Conservation (phyloP, 2,888 invertebrate species). For the Camponotus fellah region DNA sequence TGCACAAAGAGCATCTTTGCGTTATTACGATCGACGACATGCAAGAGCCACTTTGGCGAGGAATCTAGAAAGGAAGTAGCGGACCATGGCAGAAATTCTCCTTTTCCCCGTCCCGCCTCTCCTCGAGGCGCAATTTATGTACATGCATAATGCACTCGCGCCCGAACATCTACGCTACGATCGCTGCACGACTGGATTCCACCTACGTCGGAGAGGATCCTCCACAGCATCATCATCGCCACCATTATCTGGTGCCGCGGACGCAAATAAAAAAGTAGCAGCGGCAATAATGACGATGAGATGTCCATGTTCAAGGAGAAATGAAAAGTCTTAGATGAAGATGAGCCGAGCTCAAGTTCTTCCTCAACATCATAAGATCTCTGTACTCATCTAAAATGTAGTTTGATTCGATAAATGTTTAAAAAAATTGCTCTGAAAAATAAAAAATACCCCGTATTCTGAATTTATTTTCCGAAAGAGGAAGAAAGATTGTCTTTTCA, state of each 20-base stretch:
- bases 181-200: constrained; percentile 71
- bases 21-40: constrained; percentile 16
- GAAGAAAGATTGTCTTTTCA: not conserved
- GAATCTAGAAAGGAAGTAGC: constrained; percentile 20
- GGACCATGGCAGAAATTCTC: constrained; percentile 26
- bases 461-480: not conserved
- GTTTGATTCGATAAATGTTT: not conserved
- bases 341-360: not conserved
- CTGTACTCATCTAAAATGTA: not conserved
- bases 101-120: constrained; percentile 45
- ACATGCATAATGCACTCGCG: constrained; percentile 68
- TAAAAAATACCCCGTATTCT: not conserved
- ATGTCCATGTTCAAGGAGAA: not conserved
- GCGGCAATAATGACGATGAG: not conserved
- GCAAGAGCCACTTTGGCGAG: not conserved
- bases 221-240: constrained; percentile 1
- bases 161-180: constrained; percentile 50
- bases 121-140: constrained; percentile 61
- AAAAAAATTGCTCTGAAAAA: not conserved
- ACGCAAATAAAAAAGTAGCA: constrained; percentile 59
- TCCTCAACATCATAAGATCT: not conserved
- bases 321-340: not conserved
- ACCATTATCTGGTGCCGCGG: constrained; percentile 53
- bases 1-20: constrained; percentile 26
- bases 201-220: constrained; percentile 76